These are phyloP conservation scores for Muricea muricata DNA, from an alignment of 92 coral and sea anemone genomes.

Conservation along the genomic window DNA sequence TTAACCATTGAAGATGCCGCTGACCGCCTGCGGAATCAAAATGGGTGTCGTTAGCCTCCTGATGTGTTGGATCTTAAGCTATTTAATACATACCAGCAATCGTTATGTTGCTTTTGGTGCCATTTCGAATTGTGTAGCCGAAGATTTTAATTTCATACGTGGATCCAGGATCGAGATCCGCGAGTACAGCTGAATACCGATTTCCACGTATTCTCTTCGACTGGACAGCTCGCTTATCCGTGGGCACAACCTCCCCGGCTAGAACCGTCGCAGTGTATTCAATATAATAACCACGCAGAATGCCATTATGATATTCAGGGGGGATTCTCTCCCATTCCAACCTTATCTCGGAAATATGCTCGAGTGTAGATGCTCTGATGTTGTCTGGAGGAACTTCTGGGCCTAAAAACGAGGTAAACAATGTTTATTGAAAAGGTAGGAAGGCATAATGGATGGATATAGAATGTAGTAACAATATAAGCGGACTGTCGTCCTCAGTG, in stretches of 20 bases:
- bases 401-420: neutral
- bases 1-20: too few relatives aligned
- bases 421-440: neutral
- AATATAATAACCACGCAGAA: constrained; percentile 42
- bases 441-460: too few relatives aligned
- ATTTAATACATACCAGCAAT: constrained; percentile 13
- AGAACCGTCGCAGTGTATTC: constrained; percentile 15
- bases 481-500: too few relatives aligned
- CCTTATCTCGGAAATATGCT: neutral
- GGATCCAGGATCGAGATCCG: constrained; percentile 14
- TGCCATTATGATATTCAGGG: constrained; percentile 9
- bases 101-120: constrained; percentile 25
- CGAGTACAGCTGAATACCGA: neutral
- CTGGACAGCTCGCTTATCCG: neutral
- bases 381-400: constrained; percentile 25
- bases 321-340: constrained; percentile 40
- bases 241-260: constrained; percentile 19
- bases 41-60: too few relatives aligned
- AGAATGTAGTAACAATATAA: too few relatives aligned
- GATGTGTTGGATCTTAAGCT: neutral
- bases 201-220: constrained; percentile 14
- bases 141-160: constrained; percentile 6
- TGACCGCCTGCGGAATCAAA: too few relatives aligned
- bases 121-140: constrained; percentile 21
- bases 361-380: constrained; percentile 11